Evolutionary conservation across 2,113 vertebrate genomes (phyloP).

Genomic region (Vulpes vulpes): DNA sequence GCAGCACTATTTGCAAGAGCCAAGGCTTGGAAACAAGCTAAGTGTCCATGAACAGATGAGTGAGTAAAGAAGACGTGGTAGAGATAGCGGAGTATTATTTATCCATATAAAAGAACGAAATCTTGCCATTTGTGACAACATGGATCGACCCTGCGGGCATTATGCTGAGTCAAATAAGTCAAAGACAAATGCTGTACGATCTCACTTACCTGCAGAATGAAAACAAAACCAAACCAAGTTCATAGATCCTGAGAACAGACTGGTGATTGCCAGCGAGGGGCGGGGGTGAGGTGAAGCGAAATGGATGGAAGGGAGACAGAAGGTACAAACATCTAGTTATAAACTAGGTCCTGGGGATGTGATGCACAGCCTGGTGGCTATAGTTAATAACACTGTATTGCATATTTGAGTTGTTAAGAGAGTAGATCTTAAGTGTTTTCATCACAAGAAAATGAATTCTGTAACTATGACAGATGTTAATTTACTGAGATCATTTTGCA

Average conservation of each 20-base stretch:
- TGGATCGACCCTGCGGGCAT: neutral
- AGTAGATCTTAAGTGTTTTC: neutral
- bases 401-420: neutral
- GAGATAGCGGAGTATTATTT: neutral
- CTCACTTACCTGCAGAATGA: neutral
- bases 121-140: neutral
- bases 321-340: neutral
- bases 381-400: neutral
- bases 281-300: neutral
- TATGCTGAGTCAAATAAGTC: neutral
- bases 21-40: neutral
- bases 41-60: neutral
- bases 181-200: neutral
- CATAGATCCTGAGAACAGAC: neutral
- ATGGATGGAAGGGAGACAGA: neutral
- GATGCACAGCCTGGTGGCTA: no score
- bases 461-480: neutral
- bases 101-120: neutral
- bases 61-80: neutral
- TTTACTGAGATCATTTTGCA: neutral
- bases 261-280: neutral
- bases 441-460: neutral
- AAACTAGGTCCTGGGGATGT: neutral
- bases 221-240: neutral
- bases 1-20: no score